A percentile compares a stretch with the other conserved stretches of the same genome.
Evolutionary conservation across 2,797 vertebrate genomes (phyloP).

Genomic region (Dallia pectoralis): DNA sequence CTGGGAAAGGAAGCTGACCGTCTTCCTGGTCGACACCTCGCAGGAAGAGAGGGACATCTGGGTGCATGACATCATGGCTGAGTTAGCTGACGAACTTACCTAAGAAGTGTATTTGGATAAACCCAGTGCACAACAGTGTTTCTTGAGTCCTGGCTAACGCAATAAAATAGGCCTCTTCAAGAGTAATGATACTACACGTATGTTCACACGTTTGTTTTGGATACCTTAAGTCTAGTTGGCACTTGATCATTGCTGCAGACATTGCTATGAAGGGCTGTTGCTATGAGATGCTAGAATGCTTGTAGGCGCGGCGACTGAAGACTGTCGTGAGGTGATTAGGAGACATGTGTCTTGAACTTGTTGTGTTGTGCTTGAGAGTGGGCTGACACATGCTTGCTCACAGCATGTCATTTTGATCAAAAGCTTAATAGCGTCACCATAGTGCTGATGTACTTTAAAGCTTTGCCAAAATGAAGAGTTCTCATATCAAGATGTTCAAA

Average conservation of each 20-base stretch:
- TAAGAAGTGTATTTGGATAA: slow-evolving; percentile 48
- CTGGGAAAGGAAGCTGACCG: slow-evolving; percentile 88
- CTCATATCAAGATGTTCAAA: neutral
- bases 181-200: neutral
- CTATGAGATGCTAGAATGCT: slow-evolving; percentile 5
- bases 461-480: slow-evolving; percentile 16
- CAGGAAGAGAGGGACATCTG: slow-evolving; percentile 90
- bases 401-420: slow-evolving; percentile 26
- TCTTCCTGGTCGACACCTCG: slow-evolving; percentile 93
- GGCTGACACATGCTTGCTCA: slow-evolving; percentile 34
- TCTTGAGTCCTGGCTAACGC: neutral
- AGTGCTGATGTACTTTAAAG: neutral
- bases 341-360: slow-evolving; percentile 38
- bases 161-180: neutral
- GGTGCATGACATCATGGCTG: slow-evolving; percentile 96
- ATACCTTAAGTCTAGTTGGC: neutral
- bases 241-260: neutral
- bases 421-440: slow-evolving; percentile 7
- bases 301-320: slow-evolving; percentile 34
- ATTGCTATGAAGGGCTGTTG: neutral
- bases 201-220: neutral
- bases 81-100: slow-evolving; percentile 80
- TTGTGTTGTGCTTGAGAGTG: slow-evolving; percentile 40
- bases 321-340: slow-evolving; percentile 31
- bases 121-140: slow-evolving; percentile 1